Base-by-base conservation (phyloP, 2,888 invertebrate genomes). In the Stramonita haemastoma region DNA sequence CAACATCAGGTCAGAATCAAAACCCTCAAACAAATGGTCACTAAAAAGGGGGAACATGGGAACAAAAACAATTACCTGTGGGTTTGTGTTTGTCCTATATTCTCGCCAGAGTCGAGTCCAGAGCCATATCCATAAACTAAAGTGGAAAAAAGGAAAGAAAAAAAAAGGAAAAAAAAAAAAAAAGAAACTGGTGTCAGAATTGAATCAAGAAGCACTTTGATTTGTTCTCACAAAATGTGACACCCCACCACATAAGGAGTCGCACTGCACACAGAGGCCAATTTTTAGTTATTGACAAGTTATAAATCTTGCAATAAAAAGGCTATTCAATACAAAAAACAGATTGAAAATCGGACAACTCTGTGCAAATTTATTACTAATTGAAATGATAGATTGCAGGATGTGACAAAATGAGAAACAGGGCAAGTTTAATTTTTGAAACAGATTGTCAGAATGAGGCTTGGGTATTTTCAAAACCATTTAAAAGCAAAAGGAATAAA, bases 41-140 rank as follows among this genome's bases (percentile, higher is more conserved):
- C 26, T 2, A 73, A 73, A 22, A 73, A 73, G n/a, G 17, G 73
- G 11, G 11, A 1, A 22, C n/a, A 22, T 46, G 36, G 1, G 36
- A 26, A 46, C 1, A 83, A 83, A 83, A 83, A 22, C 36, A 22
- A 46, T 86, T 86, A 86, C 86, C 86, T 86, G 86, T 26, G 46
- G 46, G 5, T 66, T 32, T 86, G 60, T 34, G 60, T 86, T 66
- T 34, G 34, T 57, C 56, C 57, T 85, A 60, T 66, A 86, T 32
- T 34, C 86, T 60, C 22, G 66, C 66, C 66, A 86, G 86, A 66
- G 86, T 86, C 17, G 86, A 66, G 29, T 86, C 86, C 86, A 86
- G 86, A 86, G 66, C 86, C 86, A 86, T 86, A 57, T 86, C 86
- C 32, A 86, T n/a, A 86, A 86, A 86, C 86, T 86, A 83, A 66